Percentiles rank a stretch among this genome's conserved stretches.
Evolutionary conservation across 2,113 vertebrate species (phyloP).

Genomic region (Tenrec ecaudatus): DNA sequence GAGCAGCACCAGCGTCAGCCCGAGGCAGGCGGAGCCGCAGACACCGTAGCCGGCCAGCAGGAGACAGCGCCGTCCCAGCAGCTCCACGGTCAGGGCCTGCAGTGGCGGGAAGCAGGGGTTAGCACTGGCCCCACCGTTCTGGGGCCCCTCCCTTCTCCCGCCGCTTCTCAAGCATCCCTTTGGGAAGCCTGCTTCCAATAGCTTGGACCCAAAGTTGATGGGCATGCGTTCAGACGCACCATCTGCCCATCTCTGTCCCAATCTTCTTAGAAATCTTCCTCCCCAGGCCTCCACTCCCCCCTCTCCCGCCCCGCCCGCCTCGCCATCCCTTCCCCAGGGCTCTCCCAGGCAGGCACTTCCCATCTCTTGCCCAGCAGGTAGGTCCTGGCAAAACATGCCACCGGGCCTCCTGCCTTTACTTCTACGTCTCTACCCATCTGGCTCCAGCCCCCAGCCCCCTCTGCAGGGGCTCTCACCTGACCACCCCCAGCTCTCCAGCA

Average conservation of each 20-base stretch:
- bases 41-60: slow-evolving; percentile 89
- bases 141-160: neutral
- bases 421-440: neutral
- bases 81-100: slow-evolving; percentile 88
- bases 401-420: neutral
- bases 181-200: neutral
- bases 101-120: neutral
- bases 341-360: neutral
- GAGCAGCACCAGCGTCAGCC: slow-evolving; percentile 86
- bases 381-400: neutral
- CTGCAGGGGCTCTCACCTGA: rapidly evolving
- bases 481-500: neutral
- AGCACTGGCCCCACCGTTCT: rapidly evolving
- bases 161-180: no score
- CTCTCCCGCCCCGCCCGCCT: neutral
- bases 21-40: slow-evolving; percentile 87
- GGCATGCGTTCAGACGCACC: neutral
- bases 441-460: neutral
- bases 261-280: neutral
- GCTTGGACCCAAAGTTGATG: rapidly evolving
- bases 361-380: neutral
- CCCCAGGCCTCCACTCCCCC: no score
- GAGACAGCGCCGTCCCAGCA: slow-evolving; percentile 85
- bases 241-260: neutral
- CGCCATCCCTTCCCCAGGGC: neutral